A percentile compares a stretch with the other conserved stretches of the same genome.
phyloP scores from a whole-genome alignment of 1,140 invertebrate species.

The Cyclina sinensis region DNA sequence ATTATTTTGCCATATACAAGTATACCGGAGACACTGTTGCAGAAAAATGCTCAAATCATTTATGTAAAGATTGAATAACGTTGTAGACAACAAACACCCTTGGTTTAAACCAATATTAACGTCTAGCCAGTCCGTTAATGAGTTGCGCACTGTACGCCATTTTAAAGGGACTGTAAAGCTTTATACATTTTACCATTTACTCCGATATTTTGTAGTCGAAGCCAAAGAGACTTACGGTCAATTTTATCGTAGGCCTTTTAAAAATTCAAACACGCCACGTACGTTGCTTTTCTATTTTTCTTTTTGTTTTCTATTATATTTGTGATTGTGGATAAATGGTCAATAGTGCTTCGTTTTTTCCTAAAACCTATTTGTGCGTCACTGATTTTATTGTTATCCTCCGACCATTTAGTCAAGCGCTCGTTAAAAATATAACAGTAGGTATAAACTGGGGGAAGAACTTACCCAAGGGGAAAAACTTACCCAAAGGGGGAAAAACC shows the following conservation, averaged over 20 bases:
- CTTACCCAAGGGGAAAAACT: too few species aligned
- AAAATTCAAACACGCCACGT: conserved; percentile 32
- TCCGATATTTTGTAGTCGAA: not conserved
- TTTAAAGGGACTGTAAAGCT: not conserved
- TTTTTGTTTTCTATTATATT: conserved; percentile 46
- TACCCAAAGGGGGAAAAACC: too few species aligned
- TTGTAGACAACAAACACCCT: conserved; percentile 38
- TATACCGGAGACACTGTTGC: not conserved
- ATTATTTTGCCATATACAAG: not conserved
- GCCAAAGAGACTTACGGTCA: not conserved
- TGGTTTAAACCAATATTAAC: too few species aligned
- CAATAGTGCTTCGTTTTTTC: conserved; percentile 40
- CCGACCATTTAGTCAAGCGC: conserved; percentile 46
- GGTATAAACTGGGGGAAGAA: too few species aligned
- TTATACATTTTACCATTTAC: not conserved
- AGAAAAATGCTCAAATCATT: not conserved
- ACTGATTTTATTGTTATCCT: conserved; percentile 32
- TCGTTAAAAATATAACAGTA: conserved; percentile 64
- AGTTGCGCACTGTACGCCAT: not conserved
- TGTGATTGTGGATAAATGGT: conserved; percentile 55
- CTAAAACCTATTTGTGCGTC: conserved; percentile 68
- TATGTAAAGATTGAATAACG: not conserved
- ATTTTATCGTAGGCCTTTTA: conserved; percentile 36
- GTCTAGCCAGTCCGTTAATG: not conserved
- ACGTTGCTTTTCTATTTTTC: conserved; percentile 17